Conservation (phyloP, 2,797 vertebrate genomes). For the Pipistrellus pipistrellus region DNA sequence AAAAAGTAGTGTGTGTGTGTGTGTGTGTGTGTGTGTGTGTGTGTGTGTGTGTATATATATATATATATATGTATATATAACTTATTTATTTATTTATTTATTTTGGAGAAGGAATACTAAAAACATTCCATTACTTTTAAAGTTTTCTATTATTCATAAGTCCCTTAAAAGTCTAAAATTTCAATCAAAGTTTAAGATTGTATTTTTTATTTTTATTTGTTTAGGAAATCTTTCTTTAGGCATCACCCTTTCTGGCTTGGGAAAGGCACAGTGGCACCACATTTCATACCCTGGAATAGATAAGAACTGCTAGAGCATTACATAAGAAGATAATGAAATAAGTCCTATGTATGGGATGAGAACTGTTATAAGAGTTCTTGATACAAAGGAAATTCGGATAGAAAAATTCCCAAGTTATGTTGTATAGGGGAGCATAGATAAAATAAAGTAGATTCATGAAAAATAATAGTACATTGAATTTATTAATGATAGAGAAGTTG, state of each 20-base stretch:
- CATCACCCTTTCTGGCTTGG: background rate
- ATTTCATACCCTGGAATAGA: background rate
- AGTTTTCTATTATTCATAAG: too few relatives aligned
- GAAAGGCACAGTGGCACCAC: background rate
- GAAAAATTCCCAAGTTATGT: background rate
- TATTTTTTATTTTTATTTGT: too few relatives aligned
- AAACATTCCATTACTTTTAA: too few relatives aligned
- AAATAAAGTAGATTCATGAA: background rate
- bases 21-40: too few relatives aligned
- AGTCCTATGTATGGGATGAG: background rate
- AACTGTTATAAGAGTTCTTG: background rate
- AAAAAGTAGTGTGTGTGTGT: too few relatives aligned
- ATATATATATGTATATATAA: too few relatives aligned
- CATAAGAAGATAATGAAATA: background rate
- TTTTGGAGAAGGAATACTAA: too few relatives aligned
- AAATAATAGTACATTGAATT: background rate
- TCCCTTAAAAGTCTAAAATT: too few relatives aligned
- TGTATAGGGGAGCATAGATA: background rate
- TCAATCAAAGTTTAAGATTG: too few relatives aligned
- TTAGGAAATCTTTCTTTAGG: too few relatives aligned
- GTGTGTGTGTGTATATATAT: too few relatives aligned
- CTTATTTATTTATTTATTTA: too few relatives aligned
- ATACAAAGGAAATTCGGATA: background rate
- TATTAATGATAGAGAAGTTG: background rate
- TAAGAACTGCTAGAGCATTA: background rate